Evolutionary conservation across 2,113 vertebrate genomes (phyloP).

Genomic region (Etia nguti): DNA sequence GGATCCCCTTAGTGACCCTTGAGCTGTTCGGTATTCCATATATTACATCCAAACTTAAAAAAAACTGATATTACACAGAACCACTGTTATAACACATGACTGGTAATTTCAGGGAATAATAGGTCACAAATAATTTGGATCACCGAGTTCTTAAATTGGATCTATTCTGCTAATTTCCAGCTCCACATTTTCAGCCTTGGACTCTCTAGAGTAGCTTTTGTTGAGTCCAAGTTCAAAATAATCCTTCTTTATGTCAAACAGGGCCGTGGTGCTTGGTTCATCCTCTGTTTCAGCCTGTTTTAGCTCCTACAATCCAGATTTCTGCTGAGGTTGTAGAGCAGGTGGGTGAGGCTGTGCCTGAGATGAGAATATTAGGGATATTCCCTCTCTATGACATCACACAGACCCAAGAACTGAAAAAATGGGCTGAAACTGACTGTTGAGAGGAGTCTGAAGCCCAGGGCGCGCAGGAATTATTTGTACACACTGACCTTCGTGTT

Average conservation of each 20-base stretch:
- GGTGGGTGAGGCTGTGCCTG: background rate
- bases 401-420: background rate
- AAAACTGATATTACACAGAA: background rate
- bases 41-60: fast-evolving
- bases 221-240: background rate
- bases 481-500: background rate
- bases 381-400: background rate
- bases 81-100: background rate
- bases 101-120: background rate
- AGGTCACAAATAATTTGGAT: background rate
- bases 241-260: background rate
- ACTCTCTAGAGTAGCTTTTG: background rate
- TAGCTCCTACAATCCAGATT: background rate
- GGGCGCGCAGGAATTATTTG: fast-evolving
- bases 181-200: background rate
- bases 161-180: background rate
- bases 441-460: fast-evolving
- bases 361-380: background rate
- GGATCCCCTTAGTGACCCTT: fast-evolving
- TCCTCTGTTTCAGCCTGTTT: no score
- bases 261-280: background rate
- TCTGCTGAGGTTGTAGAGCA: background rate
- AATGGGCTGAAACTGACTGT: background rate
- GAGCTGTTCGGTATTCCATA: background rate
- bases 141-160: background rate